Percentiles rank a stretch among this genome's conserved stretches.
Conservation (phyloP, 1,140 invertebrate genomes). For the Limonius californicus region DNA sequence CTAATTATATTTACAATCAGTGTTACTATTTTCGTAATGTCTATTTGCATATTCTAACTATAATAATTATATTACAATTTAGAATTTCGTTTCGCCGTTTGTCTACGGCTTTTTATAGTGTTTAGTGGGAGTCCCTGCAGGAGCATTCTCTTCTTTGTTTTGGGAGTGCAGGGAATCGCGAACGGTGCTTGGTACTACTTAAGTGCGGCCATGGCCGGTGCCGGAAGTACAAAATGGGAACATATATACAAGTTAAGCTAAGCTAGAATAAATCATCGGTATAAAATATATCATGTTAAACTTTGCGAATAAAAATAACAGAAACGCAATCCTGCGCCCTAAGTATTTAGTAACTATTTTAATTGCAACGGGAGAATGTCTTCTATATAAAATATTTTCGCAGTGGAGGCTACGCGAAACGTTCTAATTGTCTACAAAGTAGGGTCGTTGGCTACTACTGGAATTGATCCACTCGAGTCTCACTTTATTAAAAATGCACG, state of each 20-base stretch:
- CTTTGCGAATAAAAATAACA: constrained; percentile 15
- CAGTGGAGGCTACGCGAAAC: constrained; percentile 32
- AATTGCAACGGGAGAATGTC: constrained; percentile 9
- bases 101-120: constrained; percentile 18
- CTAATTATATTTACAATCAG: constrained; percentile 8
- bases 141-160: constrained; percentile 8
- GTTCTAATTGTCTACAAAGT: constrained; percentile 28
- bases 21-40: constrained; percentile 11
- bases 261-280: constrained; percentile 15
- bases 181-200: constrained; percentile 12
- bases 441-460: constrained; percentile 31
- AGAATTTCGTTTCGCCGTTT: constrained; percentile 47
- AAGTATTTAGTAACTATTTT: constrained; percentile 7
- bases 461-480: constrained; percentile 29
- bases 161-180: not conserved
- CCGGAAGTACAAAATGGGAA: constrained; percentile 17
- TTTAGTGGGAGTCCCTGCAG: constrained; percentile 2
- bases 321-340: constrained; percentile 8
- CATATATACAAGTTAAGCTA: constrained; percentile 23
- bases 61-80: constrained; percentile 44
- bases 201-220: constrained; percentile 11
- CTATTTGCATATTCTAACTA: constrained; percentile 14
- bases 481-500: constrained; percentile 31
- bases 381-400: constrained; percentile 12
- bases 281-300: constrained; percentile 17